Evolutionary conservation across 2,888 invertebrate species (phyloP).

Genomic region (Azorinus chamasolen): DNA sequence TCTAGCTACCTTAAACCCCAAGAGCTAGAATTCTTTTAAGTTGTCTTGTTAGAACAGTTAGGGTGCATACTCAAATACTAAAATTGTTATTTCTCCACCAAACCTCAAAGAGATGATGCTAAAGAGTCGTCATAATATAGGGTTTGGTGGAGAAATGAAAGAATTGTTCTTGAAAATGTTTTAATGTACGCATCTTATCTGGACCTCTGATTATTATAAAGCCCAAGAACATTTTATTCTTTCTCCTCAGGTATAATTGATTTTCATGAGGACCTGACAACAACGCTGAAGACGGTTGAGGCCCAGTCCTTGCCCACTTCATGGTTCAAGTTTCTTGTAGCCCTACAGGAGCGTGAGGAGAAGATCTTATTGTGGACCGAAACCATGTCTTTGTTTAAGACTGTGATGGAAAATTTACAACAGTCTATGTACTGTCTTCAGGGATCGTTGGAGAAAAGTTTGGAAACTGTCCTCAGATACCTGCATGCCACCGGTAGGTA

Average conservation of each 20-base stretch:
- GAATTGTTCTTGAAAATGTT: too few species aligned
- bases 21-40: too few species aligned
- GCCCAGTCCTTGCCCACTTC: slow-evolving; percentile 73
- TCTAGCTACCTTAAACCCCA: too few species aligned
- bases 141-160: too few species aligned
- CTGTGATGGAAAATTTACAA: slow-evolving; percentile 68
- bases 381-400: slow-evolving; percentile 71
- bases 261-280: slow-evolving; percentile 61
- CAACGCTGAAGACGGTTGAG: slow-evolving; percentile 64
- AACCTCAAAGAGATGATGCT: too few species aligned
- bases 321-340: slow-evolving; percentile 78
- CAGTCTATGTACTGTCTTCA: slow-evolving; percentile 77
- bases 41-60: too few species aligned
- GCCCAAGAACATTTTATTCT: too few species aligned
- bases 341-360: slow-evolving; percentile 72
- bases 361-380: slow-evolving; percentile 74
- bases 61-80: too few species aligned
- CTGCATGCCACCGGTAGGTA: slow-evolving; percentile 59
- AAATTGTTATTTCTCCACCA: too few species aligned
- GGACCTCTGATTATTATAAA: too few species aligned
- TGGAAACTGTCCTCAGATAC: slow-evolving; percentile 78
- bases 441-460: slow-evolving; percentile 76
- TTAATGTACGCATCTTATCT: too few species aligned
- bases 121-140: too few species aligned
- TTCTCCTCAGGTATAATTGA: slow-evolving; percentile 58